Evolutionary conservation across 2,113 vertebrate genomes (phyloP).

Genomic region (Barnardius zonarius): DNA sequence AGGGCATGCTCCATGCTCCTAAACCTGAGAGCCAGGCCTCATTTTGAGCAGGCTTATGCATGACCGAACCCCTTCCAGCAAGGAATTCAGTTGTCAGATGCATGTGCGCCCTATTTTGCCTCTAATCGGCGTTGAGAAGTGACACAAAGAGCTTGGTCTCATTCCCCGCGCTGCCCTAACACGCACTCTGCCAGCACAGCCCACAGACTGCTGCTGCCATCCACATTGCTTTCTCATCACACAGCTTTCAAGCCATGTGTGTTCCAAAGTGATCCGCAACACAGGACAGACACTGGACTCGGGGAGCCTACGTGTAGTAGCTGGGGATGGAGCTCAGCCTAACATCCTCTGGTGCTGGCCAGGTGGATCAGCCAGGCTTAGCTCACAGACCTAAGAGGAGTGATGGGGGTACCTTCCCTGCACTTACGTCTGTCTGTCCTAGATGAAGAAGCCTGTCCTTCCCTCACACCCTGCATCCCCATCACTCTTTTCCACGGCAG

Average conservation of each 20-base stretch:
- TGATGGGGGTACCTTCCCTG: neutral
- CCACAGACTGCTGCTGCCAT: neutral
- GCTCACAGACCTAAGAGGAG: neutral
- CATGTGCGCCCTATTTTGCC: conserved; percentile 4
- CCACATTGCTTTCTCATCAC: neutral
- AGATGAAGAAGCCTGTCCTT: neutral
- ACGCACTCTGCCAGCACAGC: neutral
- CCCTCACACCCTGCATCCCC: neutral
- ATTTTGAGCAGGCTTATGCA: conserved; percentile 35
- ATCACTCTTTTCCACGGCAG: neutral
- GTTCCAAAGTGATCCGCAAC: fast-evolving
- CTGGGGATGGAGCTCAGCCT: neutral
- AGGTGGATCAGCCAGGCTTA: neutral
- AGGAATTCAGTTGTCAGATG: conserved; percentile 40
- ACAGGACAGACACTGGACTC: neutral
- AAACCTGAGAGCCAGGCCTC: conserved; percentile 53
- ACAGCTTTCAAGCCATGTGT: neutral
- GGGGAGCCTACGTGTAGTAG: fast-evolving
- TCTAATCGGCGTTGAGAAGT: conserved; percentile 16
- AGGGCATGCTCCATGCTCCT: neutral
- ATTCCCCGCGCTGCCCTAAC: neutral
- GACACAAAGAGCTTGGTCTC: neutral
- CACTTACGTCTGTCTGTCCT: neutral
- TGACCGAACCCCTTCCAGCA: conserved; percentile 41
- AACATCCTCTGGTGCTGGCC: fast-evolving